These are phyloP conservation scores for Raja brachyura DNA, from an alignment of 2,113 vertebrate species.

Conservation along the genomic window DNA sequence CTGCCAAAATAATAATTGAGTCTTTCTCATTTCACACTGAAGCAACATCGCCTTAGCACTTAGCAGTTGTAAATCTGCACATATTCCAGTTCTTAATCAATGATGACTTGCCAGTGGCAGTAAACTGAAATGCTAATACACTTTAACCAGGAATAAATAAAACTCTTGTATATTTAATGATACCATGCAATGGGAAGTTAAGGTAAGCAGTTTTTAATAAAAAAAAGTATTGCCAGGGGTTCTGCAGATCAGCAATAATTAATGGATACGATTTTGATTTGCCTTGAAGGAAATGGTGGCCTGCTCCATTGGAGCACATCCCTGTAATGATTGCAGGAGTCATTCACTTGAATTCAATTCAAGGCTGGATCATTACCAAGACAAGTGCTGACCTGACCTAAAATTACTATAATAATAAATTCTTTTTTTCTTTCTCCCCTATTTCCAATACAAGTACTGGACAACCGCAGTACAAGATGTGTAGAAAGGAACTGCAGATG, in stretches of 20 bases:
- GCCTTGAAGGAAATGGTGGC: background rate
- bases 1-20: background rate
- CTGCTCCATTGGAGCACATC: background rate
- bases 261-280: background rate
- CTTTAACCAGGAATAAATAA: background rate
- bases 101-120: background rate
- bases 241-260: background rate
- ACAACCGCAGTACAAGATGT: too few relatives aligned
- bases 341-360: slow-evolving; percentile 5
- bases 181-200: background rate
- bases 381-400: background rate
- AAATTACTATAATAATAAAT: background rate
- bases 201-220: background rate
- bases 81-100: background rate
- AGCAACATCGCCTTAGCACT: background rate
- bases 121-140: background rate
- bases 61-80: background rate
- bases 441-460: background rate
- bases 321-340: background rate
- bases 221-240: background rate
- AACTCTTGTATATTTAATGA: background rate
- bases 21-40: background rate
- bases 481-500: too few relatives aligned
- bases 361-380: background rate
- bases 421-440: background rate